These are phyloP conservation scores for Eupsittula cactorum DNA, from an alignment of 2,113 vertebrate genomes.

Conservation along the genomic window DNA sequence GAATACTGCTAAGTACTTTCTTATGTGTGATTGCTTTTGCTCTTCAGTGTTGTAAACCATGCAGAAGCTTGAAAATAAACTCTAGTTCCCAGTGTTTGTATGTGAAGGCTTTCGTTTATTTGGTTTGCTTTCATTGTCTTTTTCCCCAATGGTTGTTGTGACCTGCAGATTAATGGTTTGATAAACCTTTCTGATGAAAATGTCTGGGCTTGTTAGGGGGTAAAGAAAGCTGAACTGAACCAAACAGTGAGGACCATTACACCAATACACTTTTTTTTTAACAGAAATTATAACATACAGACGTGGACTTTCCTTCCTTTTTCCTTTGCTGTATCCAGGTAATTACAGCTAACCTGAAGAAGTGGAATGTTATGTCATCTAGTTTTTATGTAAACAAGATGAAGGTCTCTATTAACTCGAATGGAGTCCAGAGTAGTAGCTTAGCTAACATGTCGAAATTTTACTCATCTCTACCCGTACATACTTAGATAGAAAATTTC, in stretches of 20 bases:
- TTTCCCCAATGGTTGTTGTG: too few relatives aligned
- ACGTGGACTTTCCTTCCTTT: neutral
- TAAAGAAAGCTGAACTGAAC: neutral
- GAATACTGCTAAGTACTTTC: neutral
- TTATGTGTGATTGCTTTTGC: neutral
- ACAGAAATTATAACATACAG: neutral
- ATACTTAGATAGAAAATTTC: neutral
- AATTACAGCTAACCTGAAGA: neutral
- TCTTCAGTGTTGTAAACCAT: neutral
- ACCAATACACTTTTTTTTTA: neutral
- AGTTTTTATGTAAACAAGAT: neutral
- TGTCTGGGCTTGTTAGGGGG: neutral
- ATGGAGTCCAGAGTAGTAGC: neutral
- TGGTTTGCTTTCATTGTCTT: neutral
- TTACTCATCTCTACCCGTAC: neutral
- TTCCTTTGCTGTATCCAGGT: neutral
- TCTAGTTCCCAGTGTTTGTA: neutral
- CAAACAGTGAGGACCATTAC: neutral
- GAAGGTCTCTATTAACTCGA: neutral
- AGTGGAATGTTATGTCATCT: neutral
- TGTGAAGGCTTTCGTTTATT: neutral
- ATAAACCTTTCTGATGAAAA: neutral
- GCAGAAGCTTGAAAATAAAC: slow-evolving; percentile 11
- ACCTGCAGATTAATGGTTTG: neutral
- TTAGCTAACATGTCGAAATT: neutral